A percentile compares a stretch with the other conserved stretches of the same genome.
Conservation (phyloP, 2,113 vertebrate species). For the Hippocampus mohnikei region DNA sequence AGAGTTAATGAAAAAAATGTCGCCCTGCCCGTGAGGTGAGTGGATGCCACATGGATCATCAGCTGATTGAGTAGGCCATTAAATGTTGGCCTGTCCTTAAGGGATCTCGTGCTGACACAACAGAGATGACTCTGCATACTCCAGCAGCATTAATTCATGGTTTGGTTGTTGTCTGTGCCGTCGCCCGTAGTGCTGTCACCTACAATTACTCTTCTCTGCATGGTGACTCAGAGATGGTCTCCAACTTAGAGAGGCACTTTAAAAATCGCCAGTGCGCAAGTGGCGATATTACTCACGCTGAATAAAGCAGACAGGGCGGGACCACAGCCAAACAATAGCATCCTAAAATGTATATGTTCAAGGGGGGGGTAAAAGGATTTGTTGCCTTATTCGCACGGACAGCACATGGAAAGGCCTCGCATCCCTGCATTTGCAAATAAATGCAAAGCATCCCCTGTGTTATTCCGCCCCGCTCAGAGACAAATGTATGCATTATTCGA, state of each 20-base stretch:
- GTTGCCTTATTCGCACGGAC: slow-evolving; percentile 4
- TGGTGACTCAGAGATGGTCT: slow-evolving; percentile 54
- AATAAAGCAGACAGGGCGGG: slow-evolving; percentile 42
- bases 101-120: slow-evolving; percentile 51
- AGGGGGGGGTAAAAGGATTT: slow-evolving; percentile 16
- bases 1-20: slow-evolving; percentile 21
- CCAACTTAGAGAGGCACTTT: slow-evolving; percentile 43
- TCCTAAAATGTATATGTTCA: slow-evolving; percentile 20
- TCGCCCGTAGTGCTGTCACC: slow-evolving; percentile 52
- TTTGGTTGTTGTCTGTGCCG: slow-evolving; percentile 46
- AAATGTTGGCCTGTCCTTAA: slow-evolving; percentile 32
- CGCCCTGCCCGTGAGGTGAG: slow-evolving; percentile 17
- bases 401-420: background rate
- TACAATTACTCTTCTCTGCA: slow-evolving; percentile 50
- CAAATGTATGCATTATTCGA: slow-evolving; percentile 8
- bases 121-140: slow-evolving; percentile 59
- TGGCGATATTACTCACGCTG: slow-evolving; percentile 47
- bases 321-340: slow-evolving; percentile 38
- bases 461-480: slow-evolving; percentile 1
- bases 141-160: slow-evolving; percentile 54
- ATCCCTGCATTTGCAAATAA: slow-evolving; percentile 12
- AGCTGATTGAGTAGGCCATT: slow-evolving; percentile 41
- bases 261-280: slow-evolving; percentile 43
- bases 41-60: slow-evolving; percentile 27
- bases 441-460: slow-evolving; percentile 9